Evolutionary conservation across 2,113 vertebrate species (phyloP).

Genomic region (Muntiacus muntjak): DNA sequence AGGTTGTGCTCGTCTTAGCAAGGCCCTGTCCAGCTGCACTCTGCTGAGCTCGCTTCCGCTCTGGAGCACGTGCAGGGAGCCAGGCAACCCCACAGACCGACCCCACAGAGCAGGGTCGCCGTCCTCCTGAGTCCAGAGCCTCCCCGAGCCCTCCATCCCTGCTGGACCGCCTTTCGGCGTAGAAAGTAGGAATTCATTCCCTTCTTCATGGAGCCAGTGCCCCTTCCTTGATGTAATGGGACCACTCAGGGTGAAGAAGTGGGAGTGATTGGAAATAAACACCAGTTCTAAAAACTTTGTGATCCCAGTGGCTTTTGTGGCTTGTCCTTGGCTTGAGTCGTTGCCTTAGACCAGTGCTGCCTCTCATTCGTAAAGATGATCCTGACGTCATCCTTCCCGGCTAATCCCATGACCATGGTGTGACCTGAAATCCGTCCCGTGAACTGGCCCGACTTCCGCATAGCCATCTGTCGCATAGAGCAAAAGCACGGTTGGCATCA

Average conservation of each 20-base stretch:
- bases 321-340: background rate
- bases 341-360: background rate
- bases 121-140: background rate
- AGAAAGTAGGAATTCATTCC: conserved; percentile 3
- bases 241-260: background rate
- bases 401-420: background rate
- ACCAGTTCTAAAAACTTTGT: background rate
- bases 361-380: background rate
- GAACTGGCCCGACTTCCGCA: fast-evolving
- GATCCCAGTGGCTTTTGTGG: background rate
- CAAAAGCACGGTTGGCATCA: background rate
- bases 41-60: background rate
- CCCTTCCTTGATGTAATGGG: background rate
- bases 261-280: conserved; percentile 54
- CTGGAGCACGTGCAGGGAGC: background rate
- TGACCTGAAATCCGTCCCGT: background rate
- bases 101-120: background rate
- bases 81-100: background rate
- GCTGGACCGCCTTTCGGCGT: background rate
- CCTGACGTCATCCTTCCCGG: background rate
- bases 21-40: conserved; percentile 6
- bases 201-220: background rate
- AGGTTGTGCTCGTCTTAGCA: background rate
- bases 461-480: fast-evolving
- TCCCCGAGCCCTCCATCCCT: background rate